Base-by-base conservation (phyloP, 1,140 invertebrate genomes). In the Limonius californicus region DNA sequence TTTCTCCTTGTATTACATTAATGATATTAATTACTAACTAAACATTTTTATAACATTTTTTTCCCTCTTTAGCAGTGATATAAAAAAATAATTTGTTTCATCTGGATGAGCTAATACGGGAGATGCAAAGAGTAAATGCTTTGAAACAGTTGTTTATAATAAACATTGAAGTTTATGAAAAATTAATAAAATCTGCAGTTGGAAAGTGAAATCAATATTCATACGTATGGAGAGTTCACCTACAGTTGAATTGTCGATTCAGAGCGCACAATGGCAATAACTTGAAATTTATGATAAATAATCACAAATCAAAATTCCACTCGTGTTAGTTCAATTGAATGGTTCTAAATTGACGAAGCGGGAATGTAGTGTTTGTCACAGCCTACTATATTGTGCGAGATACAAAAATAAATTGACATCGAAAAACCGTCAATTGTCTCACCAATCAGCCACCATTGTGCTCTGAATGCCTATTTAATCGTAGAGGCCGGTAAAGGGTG, bases 371-470 rank as follows among this genome's bases (percentile, higher is more conserved):
- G 70, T 71, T 72, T 70, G 70, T 61, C 63, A 60, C 65, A 63
- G 59, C 64, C 68, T 67, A 62, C 63, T 65, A 59, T 56, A 74
- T 75, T 75, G 72, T 75, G 45, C 14, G 42, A 45, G 42, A 66
- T 66, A 74, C 72, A 75, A 75, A 75, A 75, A 73, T 72, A 72
- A 75, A 75, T 75, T 75, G 74, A 74, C 74, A 73, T 73, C 64
- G 67, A 74, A 75, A 75, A 75, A 74, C 70, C 68, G 62, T 63
- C 70, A 66, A 75, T 75, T 75, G 72, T 75, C 74, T 75, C 72
- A 75, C 69, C 74, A 75, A 75, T 75, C 74, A 75, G 66, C 57
- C 58, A 32, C 64, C 67, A 74, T 75, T 75, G 74, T 75, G 42
- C 47, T 42, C 32, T 72, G 65, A 72, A 74, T 74, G 71, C 65